Conservation (phyloP, 2,113 vertebrate genomes). For the Sterna hirundo region DNA sequence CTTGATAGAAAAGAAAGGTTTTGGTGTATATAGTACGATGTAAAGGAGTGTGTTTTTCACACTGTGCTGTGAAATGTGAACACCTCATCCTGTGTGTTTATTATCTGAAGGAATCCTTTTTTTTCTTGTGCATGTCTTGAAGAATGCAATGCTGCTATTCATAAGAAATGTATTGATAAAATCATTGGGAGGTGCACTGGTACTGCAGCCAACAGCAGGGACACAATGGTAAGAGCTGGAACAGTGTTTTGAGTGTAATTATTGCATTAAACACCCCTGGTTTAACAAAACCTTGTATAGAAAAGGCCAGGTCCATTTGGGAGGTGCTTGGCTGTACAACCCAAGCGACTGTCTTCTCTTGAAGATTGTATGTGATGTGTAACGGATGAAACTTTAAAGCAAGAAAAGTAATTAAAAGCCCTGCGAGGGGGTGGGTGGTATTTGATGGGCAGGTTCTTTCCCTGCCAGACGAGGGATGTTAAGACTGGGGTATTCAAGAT, state of each 20-base stretch:
- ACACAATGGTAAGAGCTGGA: slow-evolving; percentile 88
- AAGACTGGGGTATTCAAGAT: neutral
- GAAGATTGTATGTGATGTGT: rapidly evolving
- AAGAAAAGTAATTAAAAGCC: neutral
- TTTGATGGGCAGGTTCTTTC: neutral
- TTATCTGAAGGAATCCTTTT: neutral
- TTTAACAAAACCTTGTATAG: neutral
- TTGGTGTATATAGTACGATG: neutral
- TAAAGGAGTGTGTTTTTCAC: neutral
- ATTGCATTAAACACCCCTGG: neutral
- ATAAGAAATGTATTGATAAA: slow-evolving; percentile 99
- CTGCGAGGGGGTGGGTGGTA: neutral
- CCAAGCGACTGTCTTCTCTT: neutral
- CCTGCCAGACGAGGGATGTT: neutral
- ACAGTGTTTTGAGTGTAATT: neutral
- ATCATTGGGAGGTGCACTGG: slow-evolving; percentile 97
- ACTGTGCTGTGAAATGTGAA: neutral
- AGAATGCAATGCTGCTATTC: slow-evolving; percentile 99
- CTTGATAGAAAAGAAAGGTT: neutral
- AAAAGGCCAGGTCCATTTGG: neutral
- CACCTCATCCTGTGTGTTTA: neutral
- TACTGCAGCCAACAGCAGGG: slow-evolving; percentile 95
- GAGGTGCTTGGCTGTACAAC: neutral
- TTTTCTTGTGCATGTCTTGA: slow-evolving; percentile 39
- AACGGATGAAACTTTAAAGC: neutral